Evolutionary conservation across 2,113 vertebrate species (phyloP).

Genomic region (Alligator mississippiensis): DNA sequence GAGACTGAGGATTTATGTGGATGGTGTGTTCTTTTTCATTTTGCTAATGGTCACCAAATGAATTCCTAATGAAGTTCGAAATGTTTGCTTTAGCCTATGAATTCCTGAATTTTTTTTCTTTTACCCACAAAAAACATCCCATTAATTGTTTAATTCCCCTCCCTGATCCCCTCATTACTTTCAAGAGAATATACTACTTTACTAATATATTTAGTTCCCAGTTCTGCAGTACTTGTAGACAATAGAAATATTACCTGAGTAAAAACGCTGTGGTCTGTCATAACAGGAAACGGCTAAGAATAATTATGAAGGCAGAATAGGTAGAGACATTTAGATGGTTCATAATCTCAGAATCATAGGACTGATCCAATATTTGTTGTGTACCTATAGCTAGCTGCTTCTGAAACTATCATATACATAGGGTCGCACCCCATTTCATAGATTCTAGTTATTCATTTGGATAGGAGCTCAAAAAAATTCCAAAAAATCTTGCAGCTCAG

Average conservation of each 20-base stretch:
- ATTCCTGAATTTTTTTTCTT: background rate
- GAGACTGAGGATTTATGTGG: background rate
- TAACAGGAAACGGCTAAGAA: background rate
- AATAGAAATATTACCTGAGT: background rate
- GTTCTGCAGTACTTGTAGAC: background rate
- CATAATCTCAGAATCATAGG: background rate
- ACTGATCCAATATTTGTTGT: background rate
- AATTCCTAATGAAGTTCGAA: background rate
- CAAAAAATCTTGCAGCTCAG: conserved; percentile 44
- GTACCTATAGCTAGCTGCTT: background rate
- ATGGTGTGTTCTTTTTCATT: background rate
- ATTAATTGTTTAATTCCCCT: background rate
- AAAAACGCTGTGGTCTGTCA: background rate
- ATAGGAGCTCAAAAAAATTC: background rate
- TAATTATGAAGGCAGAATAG: background rate
- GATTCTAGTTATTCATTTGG: background rate
- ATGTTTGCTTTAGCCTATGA: background rate
- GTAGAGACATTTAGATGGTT: background rate
- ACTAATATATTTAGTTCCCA: background rate
- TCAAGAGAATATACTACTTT: background rate
- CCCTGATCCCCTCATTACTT: too few species aligned
- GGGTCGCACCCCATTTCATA: background rate
- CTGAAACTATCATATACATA: too few species aligned
- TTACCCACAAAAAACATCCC: background rate
- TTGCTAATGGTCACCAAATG: background rate